Evolutionary conservation across 2,888 invertebrate species (phyloP).

Genomic region (Norana najaformis): DNA sequence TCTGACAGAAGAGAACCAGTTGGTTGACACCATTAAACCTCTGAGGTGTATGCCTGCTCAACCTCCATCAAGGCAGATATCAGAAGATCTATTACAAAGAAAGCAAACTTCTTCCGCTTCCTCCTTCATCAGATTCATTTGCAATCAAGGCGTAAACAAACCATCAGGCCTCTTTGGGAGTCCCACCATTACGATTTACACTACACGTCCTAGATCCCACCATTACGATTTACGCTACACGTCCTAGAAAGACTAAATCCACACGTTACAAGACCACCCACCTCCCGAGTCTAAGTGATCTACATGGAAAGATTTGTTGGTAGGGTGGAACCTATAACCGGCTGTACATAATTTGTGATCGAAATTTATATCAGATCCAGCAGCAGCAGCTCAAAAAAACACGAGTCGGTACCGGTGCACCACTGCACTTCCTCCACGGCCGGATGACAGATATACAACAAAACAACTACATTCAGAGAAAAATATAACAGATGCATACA

Average conservation of each 20-base stretch:
- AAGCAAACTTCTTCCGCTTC: background rate
- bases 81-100: background rate
- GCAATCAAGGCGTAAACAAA: background rate
- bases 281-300: background rate
- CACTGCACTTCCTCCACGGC: background rate
- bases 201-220: background rate
- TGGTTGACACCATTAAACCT: too few relatives aligned
- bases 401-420: background rate
- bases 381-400: background rate
- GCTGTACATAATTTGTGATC: background rate
- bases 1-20: background rate
- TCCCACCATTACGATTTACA: background rate
- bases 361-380: background rate
- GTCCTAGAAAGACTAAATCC: background rate
- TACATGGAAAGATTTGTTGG: background rate
- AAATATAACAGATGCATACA: conserved; percentile 2
- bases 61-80: background rate
- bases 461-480: background rate
- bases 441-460: background rate
- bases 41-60: background rate
- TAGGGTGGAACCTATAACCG: background rate
- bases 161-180: background rate
- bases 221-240: background rate
- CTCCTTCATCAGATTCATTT: background rate
- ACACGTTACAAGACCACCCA: background rate